Evolutionary conservation across 2,797 vertebrate species (phyloP).

Genomic region (Hippocampus kuda): DNA sequence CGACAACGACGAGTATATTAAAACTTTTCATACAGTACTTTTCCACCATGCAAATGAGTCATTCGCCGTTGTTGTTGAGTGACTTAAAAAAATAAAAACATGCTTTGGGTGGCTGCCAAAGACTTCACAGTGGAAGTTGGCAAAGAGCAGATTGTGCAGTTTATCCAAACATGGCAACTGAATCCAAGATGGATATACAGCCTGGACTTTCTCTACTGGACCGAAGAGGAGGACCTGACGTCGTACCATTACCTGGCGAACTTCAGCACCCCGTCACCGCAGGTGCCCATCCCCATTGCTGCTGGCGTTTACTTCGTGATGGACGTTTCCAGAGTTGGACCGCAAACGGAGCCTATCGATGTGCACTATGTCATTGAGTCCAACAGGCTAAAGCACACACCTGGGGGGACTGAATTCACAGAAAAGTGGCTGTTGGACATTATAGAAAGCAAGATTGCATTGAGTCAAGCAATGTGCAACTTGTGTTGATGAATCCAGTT

Average conservation of each 20-base stretch:
- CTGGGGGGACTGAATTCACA: constrained; percentile 45
- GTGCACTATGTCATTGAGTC: constrained; percentile 60
- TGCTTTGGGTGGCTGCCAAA: constrained; percentile 62
- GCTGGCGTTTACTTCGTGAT: constrained; percentile 68
- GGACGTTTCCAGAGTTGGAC: constrained; percentile 58
- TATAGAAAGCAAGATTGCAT: constrained; percentile 50
- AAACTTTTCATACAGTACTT: too few species aligned
- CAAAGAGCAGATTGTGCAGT: constrained; percentile 64
- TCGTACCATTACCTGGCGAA: constrained; percentile 70
- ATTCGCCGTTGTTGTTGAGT: neutral
- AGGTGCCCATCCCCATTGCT: constrained; percentile 62
- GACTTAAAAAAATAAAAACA: neutral
- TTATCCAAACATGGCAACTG: constrained; percentile 70
- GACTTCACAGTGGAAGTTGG: constrained; percentile 71
- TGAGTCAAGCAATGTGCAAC: neutral
- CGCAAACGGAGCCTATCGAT: constrained; percentile 45
- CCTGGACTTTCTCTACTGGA: constrained; percentile 59
- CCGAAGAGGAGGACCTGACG: constrained; percentile 55
- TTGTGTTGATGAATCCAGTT: too few species aligned
- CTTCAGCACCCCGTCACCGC: constrained; percentile 70
- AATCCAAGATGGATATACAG: constrained; percentile 66
- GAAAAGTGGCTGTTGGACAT: constrained; percentile 66
- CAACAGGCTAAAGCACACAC: constrained; percentile 43
- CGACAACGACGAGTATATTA: neutral
- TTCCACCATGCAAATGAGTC: neutral